A percentile compares a stretch with the other conserved stretches of the same genome.
Evolutionary conservation across 2,113 vertebrate species (phyloP).

Genomic region (Thalassarche chlororhynchos): DNA sequence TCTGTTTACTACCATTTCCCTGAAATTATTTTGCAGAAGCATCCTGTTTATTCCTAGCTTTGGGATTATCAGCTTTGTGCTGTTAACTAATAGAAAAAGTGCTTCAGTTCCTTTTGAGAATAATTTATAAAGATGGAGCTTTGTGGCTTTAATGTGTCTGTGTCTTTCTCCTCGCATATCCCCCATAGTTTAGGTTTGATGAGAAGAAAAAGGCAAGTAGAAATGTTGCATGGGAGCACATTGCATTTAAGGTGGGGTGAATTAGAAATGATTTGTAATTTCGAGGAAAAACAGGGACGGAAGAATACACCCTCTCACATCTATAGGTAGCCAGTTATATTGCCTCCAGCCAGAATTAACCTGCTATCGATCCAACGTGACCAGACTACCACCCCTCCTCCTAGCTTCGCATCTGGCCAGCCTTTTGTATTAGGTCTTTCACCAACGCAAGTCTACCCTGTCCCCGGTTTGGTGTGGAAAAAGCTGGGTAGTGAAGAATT

Average conservation of each 20-base stretch:
- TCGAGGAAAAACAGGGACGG: not conserved
- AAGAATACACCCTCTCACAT: not conserved
- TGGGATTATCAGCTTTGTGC: not conserved
- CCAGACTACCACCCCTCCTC: not conserved
- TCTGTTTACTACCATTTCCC: conserved; percentile 15
- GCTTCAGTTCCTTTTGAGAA: not conserved
- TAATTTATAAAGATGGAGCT: not conserved
- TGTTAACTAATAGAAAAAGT: not conserved
- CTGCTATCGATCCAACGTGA: not conserved
- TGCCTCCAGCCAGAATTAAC: not conserved
- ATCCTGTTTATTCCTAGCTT: not conserved
- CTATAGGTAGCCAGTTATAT: not conserved
- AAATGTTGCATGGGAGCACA: not conserved
- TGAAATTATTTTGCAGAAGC: not conserved
- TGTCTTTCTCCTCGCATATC: not conserved
- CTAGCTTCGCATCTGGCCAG: not conserved
- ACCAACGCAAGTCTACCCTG: not conserved
- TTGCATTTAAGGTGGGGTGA: not conserved
- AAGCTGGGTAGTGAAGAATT: not conserved
- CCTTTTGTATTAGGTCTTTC: not conserved
- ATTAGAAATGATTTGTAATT: not conserved
- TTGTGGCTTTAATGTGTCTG: not conserved
- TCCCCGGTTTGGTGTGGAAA: not conserved
- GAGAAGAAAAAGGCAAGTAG: not conserved
- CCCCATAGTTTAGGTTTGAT: not conserved